Base-by-base conservation (phyloP, 2,888 invertebrate genomes). In the Eilema griseolum region DNA sequence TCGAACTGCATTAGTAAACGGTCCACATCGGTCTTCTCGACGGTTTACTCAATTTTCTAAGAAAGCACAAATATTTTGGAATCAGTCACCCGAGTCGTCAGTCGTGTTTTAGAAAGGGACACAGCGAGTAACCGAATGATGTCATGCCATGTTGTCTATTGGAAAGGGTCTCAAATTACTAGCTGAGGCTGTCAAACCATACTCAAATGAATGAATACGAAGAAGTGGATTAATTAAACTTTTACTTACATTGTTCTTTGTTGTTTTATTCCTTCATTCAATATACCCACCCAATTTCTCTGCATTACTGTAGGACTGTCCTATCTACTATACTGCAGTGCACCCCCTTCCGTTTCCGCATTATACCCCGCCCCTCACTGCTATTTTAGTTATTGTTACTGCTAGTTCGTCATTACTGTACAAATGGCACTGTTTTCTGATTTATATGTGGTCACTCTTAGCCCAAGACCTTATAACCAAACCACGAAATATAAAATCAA, bases 21-120 rank as follows among this genome's bases (percentile, higher is more conserved):
- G 33, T 33, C 33, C 33, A 56, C 20, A 10, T 10, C 56, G 37
- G 37, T 37, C 37, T 37, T 37, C 37, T 37, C 37, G 10, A 4
- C 52, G n/a, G 11, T 23, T 8, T 23, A 23, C 56, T 23, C 23
- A 56, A 11, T 56, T 56, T 56, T 23, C n/a, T 24, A n/a, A 56
- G 56, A 56, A 24, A 56, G 56, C 24, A 56, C 56, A 10, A 56
- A 56, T 56, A 11, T 56, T 23, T 3, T 56, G n/a, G 24, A 56
- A 56, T 10, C 56, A 11, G 20, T 56, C 11, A 56, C 56, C 11
- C n/a, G 56, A 10, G 56, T 56, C 8, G 56, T 56, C n/a, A 56
- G 23, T 56, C 56, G 56, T 56, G 56, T 23, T n/a, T 23, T 65
- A 31, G 41, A 63, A 41, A n/a, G 46, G 62, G 59, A 67, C 52